Conservation (phyloP, 2,888 invertebrate genomes). For the Eumacrocentrus americanus region DNA sequence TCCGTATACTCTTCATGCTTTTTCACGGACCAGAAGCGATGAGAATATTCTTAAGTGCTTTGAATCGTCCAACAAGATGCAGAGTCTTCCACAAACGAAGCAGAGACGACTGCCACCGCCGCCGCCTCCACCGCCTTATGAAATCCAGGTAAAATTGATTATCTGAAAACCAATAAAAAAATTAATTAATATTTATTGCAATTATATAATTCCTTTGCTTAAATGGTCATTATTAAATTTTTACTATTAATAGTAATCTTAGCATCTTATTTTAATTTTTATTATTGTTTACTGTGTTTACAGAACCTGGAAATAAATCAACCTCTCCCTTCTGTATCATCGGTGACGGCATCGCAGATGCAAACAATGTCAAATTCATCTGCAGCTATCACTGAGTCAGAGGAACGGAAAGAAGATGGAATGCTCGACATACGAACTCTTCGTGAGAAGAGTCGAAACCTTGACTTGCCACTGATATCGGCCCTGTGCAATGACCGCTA, state of each 20-base stretch:
- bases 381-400: conserved; percentile 31
- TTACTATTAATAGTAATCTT: not conserved
- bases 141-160: conserved; percentile 55
- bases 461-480: conserved; percentile 90
- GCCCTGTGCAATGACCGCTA: conserved; percentile 93
- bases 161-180: too few relatives aligned
- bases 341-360: conserved; percentile 25
- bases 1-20: conserved; percentile 50
- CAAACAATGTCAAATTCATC: conserved; percentile 39
- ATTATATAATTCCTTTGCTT: not conserved
- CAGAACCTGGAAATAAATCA: conserved; percentile 57
- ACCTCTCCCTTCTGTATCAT: conserved; percentile 50
- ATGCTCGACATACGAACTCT: conserved; percentile 80
- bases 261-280: not conserved
- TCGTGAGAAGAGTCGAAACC: conserved; percentile 85
- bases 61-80: conserved; percentile 57
- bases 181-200: too few relatives aligned
- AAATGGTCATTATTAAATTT: not conserved
- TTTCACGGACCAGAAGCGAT: conserved; percentile 74
- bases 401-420: conserved; percentile 48
- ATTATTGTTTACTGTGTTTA: conserved; percentile 12
- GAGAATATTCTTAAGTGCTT: conserved; percentile 79
- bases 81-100: conserved; percentile 60
- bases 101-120: conserved; percentile 65
- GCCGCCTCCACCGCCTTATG: conserved; percentile 66